Percentiles rank a stretch among this genome's conserved stretches.
Conservation (phyloP, 2,888 invertebrate genomes). For the Myopa testacea region DNA sequence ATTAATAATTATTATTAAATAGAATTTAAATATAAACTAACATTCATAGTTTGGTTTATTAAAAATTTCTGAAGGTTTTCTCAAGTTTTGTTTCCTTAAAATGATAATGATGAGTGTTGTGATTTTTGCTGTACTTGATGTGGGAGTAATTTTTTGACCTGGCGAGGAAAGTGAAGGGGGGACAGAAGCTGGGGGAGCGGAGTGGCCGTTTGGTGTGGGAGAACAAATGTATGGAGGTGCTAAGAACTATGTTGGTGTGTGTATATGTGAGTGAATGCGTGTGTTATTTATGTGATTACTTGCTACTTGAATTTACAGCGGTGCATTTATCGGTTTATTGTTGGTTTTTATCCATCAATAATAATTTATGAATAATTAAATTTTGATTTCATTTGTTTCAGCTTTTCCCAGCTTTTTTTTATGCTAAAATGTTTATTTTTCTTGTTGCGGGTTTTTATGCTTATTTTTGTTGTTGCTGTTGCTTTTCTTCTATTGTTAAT, state of each 20-base stretch:
- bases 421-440: neutral
- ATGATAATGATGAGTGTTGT: too few species aligned
- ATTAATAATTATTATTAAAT: slow-evolving; percentile 1
- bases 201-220: neutral
- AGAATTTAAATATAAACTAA: slow-evolving; percentile 1
- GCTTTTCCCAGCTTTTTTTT: slow-evolving; percentile 10
- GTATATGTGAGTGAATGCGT: neutral
- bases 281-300: neutral
- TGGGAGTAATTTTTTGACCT: too few species aligned
- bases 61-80: neutral
- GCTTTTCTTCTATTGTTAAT: neutral
- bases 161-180: too few species aligned
- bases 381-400: slow-evolving; percentile 15
- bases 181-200: neutral
- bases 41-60: neutral
- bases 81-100: neutral
- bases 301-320: neutral
- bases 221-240: neutral
- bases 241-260: neutral
- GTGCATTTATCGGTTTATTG: slow-evolving; percentile 19
- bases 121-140: too few species aligned
- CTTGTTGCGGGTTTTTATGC: neutral
- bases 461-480: slow-evolving; percentile 8
- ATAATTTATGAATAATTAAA: too few species aligned
- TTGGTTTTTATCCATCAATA: neutral